phyloP scores from a whole-genome alignment of 2,888 invertebrate species.

The Plagodis pulveraria region DNA sequence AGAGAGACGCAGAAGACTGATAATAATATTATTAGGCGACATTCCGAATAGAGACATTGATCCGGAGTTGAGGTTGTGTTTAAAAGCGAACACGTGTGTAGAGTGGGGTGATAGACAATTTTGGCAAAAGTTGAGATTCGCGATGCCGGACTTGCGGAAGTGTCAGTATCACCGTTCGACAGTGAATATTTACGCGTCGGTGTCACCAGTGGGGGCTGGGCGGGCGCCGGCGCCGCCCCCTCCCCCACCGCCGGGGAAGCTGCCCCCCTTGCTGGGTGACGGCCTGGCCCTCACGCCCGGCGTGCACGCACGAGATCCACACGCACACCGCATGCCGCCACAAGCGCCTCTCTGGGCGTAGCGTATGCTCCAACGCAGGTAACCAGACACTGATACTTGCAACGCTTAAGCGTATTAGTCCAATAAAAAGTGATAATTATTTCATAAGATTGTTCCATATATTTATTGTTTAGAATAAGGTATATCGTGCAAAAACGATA shows the following conservation, averaged over 20 bases:
- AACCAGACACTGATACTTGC: constrained; percentile 76
- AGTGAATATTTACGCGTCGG: constrained; percentile 90
- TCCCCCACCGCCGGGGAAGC: constrained; percentile 86
- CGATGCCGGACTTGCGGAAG: constrained; percentile 92
- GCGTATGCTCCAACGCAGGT: constrained; percentile 89
- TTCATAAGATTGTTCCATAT: constrained; percentile 68
- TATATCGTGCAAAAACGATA: constrained; percentile 35
- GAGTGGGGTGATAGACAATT: constrained; percentile 98
- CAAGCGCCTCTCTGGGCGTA: constrained; percentile 92
- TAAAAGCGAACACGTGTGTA: constrained; percentile 96
- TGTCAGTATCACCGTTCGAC: constrained; percentile 88
- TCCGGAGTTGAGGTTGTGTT: constrained; percentile 94
- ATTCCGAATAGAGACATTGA: constrained; percentile 95
- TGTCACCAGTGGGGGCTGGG: constrained; percentile 82
- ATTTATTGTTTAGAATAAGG: constrained; percentile 67
- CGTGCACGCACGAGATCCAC: constrained; percentile 72
- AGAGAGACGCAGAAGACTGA: constrained; percentile 93
- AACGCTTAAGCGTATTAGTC: constrained; percentile 84
- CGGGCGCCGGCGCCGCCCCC: constrained; percentile 86
- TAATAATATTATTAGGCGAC: constrained; percentile 96
- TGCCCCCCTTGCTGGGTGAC: constrained; percentile 85
- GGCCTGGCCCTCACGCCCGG: constrained; percentile 72
- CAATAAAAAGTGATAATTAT: constrained; percentile 81
- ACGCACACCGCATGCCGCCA: constrained; percentile 84
- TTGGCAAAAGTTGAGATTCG: constrained; percentile 97